A percentile compares a stretch with the other conserved stretches of the same genome.
Evolutionary conservation across 92 coral and sea anemone species (phyloP).

Genomic region (Hydrozoanthus gracilis): DNA sequence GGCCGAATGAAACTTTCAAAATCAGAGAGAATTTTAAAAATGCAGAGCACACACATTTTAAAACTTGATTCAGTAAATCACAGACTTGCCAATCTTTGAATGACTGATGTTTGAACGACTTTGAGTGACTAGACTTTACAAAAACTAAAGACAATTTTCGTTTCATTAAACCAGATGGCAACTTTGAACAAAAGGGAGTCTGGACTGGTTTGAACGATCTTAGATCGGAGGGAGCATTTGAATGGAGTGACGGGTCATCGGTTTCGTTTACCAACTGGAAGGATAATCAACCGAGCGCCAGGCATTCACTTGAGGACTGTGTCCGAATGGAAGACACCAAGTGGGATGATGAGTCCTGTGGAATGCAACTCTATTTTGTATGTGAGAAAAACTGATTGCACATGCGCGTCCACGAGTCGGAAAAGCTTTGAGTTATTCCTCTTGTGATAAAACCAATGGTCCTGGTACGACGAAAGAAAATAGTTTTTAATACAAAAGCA

Average conservation of each 20-base stretch:
- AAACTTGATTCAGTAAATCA: no score
- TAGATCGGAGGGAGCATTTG: background rate
- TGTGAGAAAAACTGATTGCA: background rate
- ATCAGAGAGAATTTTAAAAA: no score
- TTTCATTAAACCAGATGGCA: background rate
- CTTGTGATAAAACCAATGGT: no score
- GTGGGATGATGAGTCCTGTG: slow-evolving; percentile 12
- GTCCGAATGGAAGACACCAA: background rate
- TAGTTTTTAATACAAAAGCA: no score
- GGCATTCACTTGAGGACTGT: slow-evolving; percentile 4
- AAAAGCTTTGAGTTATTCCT: no score
- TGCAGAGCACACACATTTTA: no score
- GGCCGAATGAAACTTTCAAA: no score
- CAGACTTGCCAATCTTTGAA: no score
- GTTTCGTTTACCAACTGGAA: background rate
- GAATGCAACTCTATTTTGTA: background rate
- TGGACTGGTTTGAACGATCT: slow-evolving; percentile 7
- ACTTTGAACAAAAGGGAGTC: background rate
- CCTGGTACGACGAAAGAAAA: no score
- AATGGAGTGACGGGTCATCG: slow-evolving; percentile 16
- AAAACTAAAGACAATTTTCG: no score
- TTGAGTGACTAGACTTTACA: no score
- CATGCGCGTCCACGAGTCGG: background rate
- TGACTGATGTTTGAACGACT: no score
- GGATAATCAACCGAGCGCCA: slow-evolving; percentile 5